These are phyloP conservation scores for Scaptomyza tumidula DNA, from an alignment of 2,888 invertebrate species.

Conservation along the genomic window DNA sequence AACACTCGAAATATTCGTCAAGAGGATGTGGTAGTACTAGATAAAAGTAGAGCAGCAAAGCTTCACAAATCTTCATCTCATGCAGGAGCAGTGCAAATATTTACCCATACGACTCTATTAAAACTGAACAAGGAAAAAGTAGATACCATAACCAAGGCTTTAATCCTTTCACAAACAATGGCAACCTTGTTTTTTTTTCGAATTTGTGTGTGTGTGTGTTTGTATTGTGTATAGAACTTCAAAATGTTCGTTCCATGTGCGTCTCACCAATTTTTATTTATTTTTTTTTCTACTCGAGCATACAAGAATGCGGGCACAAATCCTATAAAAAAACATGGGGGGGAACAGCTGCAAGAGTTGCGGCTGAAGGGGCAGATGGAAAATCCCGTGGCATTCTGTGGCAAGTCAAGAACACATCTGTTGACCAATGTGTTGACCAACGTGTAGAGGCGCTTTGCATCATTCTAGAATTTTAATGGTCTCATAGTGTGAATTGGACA, in stretches of 20 bases:
- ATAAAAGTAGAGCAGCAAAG: conserved; percentile 10
- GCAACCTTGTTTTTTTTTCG: conserved; percentile 26
- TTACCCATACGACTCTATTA: conserved; percentile 60
- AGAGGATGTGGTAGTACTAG: conserved; percentile 23
- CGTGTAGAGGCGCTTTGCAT: conserved; percentile 38
- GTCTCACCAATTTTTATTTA: conserved; percentile 6
- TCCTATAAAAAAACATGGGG: conserved; percentile 32
- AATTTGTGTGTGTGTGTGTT: not conserved
- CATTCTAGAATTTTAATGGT: conserved; percentile 59
- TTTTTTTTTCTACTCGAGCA: conserved; percentile 33
- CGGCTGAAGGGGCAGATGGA: not conserved
- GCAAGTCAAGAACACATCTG: conserved; percentile 61
- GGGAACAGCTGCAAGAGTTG: not conserved
- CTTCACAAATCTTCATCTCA: conserved; percentile 30
- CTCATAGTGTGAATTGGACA: conserved; percentile 61
- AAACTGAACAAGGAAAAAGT: conserved; percentile 61
- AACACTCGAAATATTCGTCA: conserved; percentile 34
- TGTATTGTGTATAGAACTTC: not conserved
- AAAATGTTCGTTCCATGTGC: conserved; percentile 38
- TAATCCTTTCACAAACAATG: conserved; percentile 58
- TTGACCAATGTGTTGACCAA: conserved; percentile 49
- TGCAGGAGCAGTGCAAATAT: conserved; percentile 38
- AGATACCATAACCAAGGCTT: conserved; percentile 46
- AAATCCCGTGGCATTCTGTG: conserved; percentile 25
- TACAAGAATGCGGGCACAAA: conserved; percentile 53